Percentiles rank a stretch among this genome's conserved stretches.
Conservation (phyloP, 2,113 vertebrate species). For the Gymnarchus niloticus region DNA sequence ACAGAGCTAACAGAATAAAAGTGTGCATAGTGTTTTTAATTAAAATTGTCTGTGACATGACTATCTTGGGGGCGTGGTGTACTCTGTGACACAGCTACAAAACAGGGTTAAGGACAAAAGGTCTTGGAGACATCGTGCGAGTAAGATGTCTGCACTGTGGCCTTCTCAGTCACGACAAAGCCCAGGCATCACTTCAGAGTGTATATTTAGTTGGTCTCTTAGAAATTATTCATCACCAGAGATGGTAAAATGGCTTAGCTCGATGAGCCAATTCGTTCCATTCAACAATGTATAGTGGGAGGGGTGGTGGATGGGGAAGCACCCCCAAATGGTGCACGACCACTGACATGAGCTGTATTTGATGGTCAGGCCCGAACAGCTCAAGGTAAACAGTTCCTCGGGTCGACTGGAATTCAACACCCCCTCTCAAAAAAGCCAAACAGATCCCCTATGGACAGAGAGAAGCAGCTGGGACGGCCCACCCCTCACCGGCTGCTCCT, state of each 20-base stretch:
- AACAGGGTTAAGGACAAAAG: neutral
- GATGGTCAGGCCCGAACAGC: neutral
- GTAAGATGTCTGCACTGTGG: slow-evolving; percentile 16
- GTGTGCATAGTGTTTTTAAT: too few relatives aligned
- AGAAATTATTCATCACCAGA: slow-evolving; percentile 33
- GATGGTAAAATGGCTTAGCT: slow-evolving; percentile 40
- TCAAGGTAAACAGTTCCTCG: neutral
- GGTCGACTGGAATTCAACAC: neutral
- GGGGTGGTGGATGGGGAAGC: neutral
- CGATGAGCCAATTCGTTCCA: slow-evolving; percentile 32
- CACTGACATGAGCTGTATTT: neutral
- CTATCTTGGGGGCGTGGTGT: too few relatives aligned
- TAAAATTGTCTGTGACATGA: too few relatives aligned
- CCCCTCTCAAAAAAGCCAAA: neutral
- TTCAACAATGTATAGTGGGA: neutral
- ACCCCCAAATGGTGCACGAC: neutral
- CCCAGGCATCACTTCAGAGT: slow-evolving; percentile 33
- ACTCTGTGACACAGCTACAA: neutral
- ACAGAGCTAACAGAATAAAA: too few relatives aligned
- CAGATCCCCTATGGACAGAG: neutral
- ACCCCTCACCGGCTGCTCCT: slow-evolving; percentile 47
- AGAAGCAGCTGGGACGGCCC: slow-evolving; percentile 42
- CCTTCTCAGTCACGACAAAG: slow-evolving; percentile 18
- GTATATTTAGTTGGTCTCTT: slow-evolving; percentile 35
- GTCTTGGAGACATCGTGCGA: neutral